phyloP scores from a whole-genome alignment of 30 jellyfish, hydroid and myxozoan genomes.

The Euphysa ruthae region DNA sequence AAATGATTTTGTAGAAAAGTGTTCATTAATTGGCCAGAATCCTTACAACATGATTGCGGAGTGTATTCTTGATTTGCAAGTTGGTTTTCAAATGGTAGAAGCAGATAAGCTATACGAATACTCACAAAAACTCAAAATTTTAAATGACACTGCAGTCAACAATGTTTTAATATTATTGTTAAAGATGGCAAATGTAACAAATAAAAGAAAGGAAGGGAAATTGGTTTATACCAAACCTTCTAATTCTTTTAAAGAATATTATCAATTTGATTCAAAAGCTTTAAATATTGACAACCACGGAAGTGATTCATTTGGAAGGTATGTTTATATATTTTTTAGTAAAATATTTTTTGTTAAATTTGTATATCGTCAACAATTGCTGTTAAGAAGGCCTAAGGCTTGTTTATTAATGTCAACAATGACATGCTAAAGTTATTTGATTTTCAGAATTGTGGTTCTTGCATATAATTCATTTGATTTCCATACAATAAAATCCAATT shows the following conservation, averaged over 20 bases:
- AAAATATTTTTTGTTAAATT: too few species aligned
- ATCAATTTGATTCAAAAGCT: slow-evolving; percentile 14
- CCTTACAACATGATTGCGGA: slow-evolving; percentile 4
- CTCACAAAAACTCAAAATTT: not conserved
- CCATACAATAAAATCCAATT: too few species aligned
- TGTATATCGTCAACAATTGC: too few species aligned
- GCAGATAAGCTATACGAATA: not conserved
- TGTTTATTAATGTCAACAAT: too few species aligned
- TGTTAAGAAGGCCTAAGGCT: too few species aligned
- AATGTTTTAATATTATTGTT: not conserved
- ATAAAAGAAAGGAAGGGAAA: not conserved
- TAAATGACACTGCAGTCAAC: slow-evolving; percentile 1
- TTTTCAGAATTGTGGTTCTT: too few species aligned
- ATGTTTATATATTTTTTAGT: not conserved
- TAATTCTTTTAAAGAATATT: not conserved
- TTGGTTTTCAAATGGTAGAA: not conserved
- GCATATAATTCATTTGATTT: too few species aligned
- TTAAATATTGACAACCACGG: slow-evolving; percentile 12
- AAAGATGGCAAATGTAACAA: not conserved
- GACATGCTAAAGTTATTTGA: too few species aligned
- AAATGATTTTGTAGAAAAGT: not conserved
- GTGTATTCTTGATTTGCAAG: not conserved
- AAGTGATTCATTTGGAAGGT: slow-evolving; percentile 22
- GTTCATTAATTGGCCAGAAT: not conserved
- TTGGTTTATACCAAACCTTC: not conserved